Base-by-base conservation (phyloP, 2,888 invertebrate species). In the Oithona nana region DNA sequence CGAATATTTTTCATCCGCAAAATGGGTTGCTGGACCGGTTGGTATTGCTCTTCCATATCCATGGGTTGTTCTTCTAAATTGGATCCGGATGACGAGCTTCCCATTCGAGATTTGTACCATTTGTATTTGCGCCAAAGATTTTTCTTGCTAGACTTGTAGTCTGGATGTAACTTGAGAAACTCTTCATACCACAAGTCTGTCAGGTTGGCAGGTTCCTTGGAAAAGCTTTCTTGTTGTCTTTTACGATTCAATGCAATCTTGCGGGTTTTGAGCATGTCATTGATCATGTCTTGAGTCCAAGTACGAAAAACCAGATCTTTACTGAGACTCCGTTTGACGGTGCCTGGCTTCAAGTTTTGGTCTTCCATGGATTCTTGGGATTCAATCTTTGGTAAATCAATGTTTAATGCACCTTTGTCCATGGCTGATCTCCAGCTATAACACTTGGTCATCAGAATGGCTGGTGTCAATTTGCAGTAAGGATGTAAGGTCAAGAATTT, bases 131-230 rank as follows among this genome's bases (percentile, higher is more conserved):
- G 22, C 50, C 31, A 28, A 16, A 59, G 28, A 28, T 59, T 59
- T 20, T 29, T 24, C 50, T 50, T 48, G 8, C 28, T 48, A 6
- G 24, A 59, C 16, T 39, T 39, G 26, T 20, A 59, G 13, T 59
- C 50, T 11, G 59, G 59, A 59, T 59, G 59, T 3, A 49, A n/a
- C 24, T 59, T 48, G n/a, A 49, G 20, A 26, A 59, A 59, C n/a
- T 59, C 50, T 1, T 59, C 48, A 48, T 48, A 3, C 59, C 59
- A 59, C 48, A 50, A 24, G 6, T 59, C 48, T 13, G 26, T 24
- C 54, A 54, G 20, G 2, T 20, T 24, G 24, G 26, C 54, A n/a
- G 16, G 16, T 20, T 48, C 24, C 16, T 48, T 50, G 11, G 50
- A 48, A 22, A 24, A 26, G 26, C 20, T 22, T 2, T 3, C 22